phyloP scores from a whole-genome alignment of 2,113 vertebrate genomes.

The Oreotragus oreotragus region DNA sequence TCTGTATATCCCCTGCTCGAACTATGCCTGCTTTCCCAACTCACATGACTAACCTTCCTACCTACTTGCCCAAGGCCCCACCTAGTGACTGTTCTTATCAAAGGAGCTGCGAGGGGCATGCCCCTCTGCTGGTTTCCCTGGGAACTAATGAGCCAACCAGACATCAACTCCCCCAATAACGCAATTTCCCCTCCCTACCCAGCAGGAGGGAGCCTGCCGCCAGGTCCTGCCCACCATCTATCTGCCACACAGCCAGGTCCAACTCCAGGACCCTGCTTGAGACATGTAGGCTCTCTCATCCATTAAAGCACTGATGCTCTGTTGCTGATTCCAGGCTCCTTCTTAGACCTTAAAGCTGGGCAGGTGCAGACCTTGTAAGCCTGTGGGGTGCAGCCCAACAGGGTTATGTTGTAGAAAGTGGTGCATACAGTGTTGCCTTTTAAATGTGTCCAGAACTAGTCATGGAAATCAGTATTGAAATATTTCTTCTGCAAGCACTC shows the following conservation, averaged over 20 bases:
- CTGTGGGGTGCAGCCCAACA: neutral
- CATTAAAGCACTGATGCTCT: neutral
- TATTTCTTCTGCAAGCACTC: neutral
- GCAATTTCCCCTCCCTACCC: neutral
- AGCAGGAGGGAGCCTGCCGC: neutral
- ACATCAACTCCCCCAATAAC: neutral
- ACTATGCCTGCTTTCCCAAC: neutral
- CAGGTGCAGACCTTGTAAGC: neutral
- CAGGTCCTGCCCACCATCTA: neutral
- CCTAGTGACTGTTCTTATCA: neutral
- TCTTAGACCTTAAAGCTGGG: neutral
- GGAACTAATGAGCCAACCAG: neutral
- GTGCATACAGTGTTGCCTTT: neutral
- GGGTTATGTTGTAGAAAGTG: neutral
- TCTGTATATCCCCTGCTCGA: neutral
- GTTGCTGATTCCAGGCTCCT: neutral
- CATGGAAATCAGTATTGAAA: neutral
- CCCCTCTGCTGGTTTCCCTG: neutral
- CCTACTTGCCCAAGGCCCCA: neutral
- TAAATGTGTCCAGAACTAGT: slow-evolving; percentile 15
- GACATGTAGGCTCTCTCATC: neutral
- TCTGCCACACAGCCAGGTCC: neutral
- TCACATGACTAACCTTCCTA: neutral
- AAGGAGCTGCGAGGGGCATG: neutral
- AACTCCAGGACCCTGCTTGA: neutral